These are phyloP conservation scores for Lamellibrachia satsuma DNA, from an alignment of 2,888 invertebrate genomes.

Conservation along the genomic window DNA sequence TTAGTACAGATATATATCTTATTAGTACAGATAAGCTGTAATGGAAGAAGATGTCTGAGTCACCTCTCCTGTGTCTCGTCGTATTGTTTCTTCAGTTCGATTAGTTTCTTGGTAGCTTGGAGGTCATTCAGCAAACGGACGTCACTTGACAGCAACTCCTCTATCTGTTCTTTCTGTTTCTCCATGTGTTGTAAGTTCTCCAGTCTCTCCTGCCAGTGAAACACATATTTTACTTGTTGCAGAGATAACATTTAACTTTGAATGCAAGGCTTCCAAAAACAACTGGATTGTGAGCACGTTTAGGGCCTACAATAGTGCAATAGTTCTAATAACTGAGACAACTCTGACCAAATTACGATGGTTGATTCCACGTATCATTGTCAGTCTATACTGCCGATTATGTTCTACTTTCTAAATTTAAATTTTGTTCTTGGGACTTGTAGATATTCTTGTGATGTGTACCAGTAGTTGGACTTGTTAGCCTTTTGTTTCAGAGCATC, in stretches of 20 bases:
- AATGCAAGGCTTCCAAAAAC: no score
- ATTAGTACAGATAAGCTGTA: neutral
- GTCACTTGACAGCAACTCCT: constrained; percentile 56
- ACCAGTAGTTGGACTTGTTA: no score
- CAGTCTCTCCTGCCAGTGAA: constrained; percentile 53
- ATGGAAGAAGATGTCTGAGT: neutral
- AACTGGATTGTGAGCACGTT: no score
- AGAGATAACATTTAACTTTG: neutral
- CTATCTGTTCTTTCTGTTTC: constrained; percentile 58
- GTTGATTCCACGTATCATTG: no score
- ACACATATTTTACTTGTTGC: neutral
- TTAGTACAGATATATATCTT: neutral
- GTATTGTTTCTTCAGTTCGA: constrained; percentile 63
- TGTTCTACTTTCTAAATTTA: no score
- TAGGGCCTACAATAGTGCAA: no score
- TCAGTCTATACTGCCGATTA: no score
- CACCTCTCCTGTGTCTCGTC: constrained; percentile 64
- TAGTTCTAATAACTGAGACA: no score
- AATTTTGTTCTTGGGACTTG: no score
- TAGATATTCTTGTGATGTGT: no score
- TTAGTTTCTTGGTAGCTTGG: constrained; percentile 59
- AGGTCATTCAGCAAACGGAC: constrained; percentile 61
- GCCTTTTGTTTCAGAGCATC: no score
- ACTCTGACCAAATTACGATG: no score
- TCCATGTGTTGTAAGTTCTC: constrained; percentile 56